Percentiles rank a stretch among this genome's conserved stretches.
Evolutionary conservation across 2,113 vertebrate species (phyloP).

Genomic region (Anoura caudifer): DNA sequence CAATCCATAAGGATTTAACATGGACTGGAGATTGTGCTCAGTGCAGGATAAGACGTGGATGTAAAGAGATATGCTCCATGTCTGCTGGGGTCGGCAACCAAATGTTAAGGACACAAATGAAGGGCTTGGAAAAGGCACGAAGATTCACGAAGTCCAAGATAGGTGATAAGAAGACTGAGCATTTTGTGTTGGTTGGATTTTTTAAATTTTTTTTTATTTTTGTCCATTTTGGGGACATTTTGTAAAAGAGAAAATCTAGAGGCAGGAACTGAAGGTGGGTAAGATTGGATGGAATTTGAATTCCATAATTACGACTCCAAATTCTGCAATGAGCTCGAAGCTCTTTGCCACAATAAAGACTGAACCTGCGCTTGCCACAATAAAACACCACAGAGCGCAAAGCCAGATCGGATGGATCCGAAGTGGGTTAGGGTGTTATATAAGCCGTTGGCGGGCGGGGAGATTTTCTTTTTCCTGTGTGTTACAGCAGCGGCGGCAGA

Average conservation of each 20-base stretch:
- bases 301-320: background rate
- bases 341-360: too few relatives aligned
- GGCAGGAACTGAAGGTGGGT: background rate
- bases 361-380: background rate
- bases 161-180: background rate
- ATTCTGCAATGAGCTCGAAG: background rate
- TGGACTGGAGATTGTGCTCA: background rate
- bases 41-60: background rate
- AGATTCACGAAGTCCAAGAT: background rate
- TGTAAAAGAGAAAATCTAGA: background rate
- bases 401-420: background rate
- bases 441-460: slow-evolving; percentile 63
- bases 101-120: background rate
- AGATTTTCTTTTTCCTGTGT: background rate
- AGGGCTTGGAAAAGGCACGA: background rate
- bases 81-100: background rate
- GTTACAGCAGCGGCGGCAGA: slow-evolving; percentile 32
- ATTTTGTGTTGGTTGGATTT: background rate
- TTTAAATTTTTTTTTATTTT: background rate
- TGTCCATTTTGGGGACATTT: background rate
- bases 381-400: background rate
- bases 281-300: background rate
- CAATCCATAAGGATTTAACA: background rate
- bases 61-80: background rate
- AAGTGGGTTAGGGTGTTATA: slow-evolving; percentile 72